A percentile compares a stretch with the other conserved stretches of the same genome.
phyloP scores from a whole-genome alignment of 2,113 vertebrate genomes.

The Melospiza melodia region DNA sequence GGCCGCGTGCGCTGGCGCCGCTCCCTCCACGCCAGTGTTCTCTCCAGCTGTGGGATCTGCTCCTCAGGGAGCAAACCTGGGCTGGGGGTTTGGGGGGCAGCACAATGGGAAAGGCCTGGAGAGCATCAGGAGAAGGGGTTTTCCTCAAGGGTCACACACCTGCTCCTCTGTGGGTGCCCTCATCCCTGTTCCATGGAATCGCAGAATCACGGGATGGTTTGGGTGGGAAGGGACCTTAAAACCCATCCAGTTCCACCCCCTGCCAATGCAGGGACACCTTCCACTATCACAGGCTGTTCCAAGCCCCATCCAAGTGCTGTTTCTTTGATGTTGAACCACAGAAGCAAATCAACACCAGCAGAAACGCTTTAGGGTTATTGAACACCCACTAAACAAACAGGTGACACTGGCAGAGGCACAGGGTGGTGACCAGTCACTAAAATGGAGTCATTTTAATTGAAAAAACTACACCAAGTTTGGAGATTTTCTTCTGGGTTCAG shows the following conservation, averaged over 20 bases:
- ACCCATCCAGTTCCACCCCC: no score
- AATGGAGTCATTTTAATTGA: neutral
- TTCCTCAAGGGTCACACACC: neutral
- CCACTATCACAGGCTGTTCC: neutral
- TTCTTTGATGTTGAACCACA: neutral
- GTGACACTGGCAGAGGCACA: neutral
- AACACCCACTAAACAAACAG: neutral
- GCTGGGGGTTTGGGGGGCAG: neutral
- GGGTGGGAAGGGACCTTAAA: neutral
- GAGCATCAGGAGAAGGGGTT: neutral
- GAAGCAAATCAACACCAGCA: neutral
- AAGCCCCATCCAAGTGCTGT: neutral
- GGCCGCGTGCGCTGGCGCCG: fast-evolving
- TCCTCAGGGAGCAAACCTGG: neutral
- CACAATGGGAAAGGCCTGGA: neutral
- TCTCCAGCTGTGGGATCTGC: neutral
- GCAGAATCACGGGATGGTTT: neutral
- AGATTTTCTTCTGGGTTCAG: neutral
- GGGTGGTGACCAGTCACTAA: neutral
- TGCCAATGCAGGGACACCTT: neutral
- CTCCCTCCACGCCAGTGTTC: neutral
- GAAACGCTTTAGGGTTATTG: neutral
- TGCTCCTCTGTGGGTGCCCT: neutral
- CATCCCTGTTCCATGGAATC: fast-evolving
- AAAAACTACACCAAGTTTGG: neutral